Evolutionary conservation across 1,140 invertebrate genomes (phyloP), one percentile per base, ranked within the genome.

Genomic region (Neuroterus valhalla): DNA sequence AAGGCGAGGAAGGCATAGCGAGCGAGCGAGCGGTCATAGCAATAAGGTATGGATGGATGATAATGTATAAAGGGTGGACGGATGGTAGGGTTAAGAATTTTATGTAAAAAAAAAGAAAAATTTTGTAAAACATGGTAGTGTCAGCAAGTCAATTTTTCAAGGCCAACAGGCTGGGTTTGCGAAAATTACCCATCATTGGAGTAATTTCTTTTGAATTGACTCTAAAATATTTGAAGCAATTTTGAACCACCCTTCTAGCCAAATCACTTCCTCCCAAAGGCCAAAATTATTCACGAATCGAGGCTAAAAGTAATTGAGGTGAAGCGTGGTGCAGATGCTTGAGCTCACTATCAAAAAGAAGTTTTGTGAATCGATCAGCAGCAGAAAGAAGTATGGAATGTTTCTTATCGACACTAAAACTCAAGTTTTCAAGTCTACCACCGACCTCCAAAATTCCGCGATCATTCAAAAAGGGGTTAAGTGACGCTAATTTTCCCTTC

Each of bases 291-390:
- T 66, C 26, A 31, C 72, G 48, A 45, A 79, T 43, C 6, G 43
- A 14, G 26, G 17, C 75, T 31, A 74, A 46, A 8, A 45, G 50
- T 14, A 21, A 42, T 67, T 67, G 74, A 23, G 83, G 81, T 17
- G 85, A 85, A 19, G 78, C 80, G 79, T 90, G 88, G 11, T 14
- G 44, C 15, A 45, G 15, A 12, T 15, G 44, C 11, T 45, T 45
- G 44, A 14, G 44, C 44, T 45, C 44, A 10, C 44, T 45, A 45
- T 45, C 12, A 45, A 45, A 45, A 45, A 45, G 44, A 45, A 10
- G n/a, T n/a, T n/a, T n/a, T n/a, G n/a, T n/a, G n/a, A n/a, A n/a
- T n/a, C n/a, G n/a, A n/a, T n/a, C n/a, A 2, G 11, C 8, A 45
- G 44, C 44, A 12, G 44, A 45, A 2, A 45, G 15, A 2, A 45